phyloP scores from a whole-genome alignment of 2,888 invertebrate genomes.

The Mimumesa dahlbomi region DNA sequence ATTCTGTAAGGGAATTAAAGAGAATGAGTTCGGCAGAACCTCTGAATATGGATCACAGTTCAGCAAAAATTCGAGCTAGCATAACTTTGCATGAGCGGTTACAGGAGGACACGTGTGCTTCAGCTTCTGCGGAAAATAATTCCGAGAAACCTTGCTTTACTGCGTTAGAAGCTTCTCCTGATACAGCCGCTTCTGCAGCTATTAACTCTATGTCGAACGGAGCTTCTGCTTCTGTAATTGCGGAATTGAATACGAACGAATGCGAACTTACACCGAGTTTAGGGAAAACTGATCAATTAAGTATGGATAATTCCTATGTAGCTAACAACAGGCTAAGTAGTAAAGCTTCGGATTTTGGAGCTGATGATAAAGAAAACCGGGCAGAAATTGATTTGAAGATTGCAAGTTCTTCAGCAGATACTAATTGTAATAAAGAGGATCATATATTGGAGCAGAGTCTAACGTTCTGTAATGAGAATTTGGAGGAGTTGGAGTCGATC shows the following conservation, averaged over 20 bases:
- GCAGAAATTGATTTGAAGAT: too few species aligned
- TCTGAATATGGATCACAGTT: background rate
- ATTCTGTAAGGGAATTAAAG: background rate
- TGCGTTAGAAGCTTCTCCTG: too few species aligned
- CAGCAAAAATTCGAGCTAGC: constrained; percentile 14
- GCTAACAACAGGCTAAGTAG: too few species aligned
- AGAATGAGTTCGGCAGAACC: background rate
- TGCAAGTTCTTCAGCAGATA: too few species aligned
- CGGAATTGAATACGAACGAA: constrained; percentile 7
- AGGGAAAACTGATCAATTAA: too few species aligned
- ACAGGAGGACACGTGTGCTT: constrained; percentile 11
- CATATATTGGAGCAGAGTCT: too few species aligned
- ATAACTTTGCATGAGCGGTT: constrained; percentile 14
- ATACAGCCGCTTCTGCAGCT: background rate
- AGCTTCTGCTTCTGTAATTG: background rate
- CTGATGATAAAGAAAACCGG: too few species aligned
- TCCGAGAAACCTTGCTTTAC: constrained; percentile 1
- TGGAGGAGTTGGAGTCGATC: constrained; percentile 58
- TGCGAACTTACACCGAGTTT: too few species aligned
- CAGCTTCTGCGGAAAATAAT: constrained; percentile 29
- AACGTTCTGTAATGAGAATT: constrained; percentile 19
- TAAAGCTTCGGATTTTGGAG: too few species aligned
- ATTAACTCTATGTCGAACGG: background rate
- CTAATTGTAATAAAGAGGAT: too few species aligned
- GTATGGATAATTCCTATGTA: too few species aligned